Conservation (phyloP, 2,113 vertebrate species). For the Leptodactylus fuscus region DNA sequence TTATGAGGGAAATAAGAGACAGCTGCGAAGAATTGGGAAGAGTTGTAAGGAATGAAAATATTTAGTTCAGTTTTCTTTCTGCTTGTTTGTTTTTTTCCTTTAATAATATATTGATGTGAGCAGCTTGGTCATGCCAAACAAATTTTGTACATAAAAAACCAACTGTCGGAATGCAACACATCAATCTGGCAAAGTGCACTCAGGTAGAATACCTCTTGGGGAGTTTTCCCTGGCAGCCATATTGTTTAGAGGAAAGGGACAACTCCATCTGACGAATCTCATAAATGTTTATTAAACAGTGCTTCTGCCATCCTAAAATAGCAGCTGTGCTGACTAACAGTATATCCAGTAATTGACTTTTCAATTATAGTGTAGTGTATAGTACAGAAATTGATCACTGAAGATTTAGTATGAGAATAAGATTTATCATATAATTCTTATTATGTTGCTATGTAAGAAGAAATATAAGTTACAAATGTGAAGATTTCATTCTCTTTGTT, state of each 20-base stretch:
- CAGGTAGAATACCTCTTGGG: conserved; percentile 73
- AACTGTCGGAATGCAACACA: conserved; percentile 81
- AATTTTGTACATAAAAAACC: conserved; percentile 83
- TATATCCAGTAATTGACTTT: conserved; percentile 62
- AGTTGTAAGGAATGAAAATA: conserved; percentile 25
- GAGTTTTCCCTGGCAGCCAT: conserved; percentile 64
- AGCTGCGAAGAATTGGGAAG: not conserved
- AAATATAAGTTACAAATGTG: not conserved
- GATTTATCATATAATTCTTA: too few relatives aligned
- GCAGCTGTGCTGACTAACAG: conserved; percentile 66
- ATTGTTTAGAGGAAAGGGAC: conserved; percentile 63
- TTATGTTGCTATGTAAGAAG: not conserved
- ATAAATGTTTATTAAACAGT: conserved; percentile 74
- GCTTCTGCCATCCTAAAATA: conserved; percentile 75
- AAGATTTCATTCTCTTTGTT: not conserved
- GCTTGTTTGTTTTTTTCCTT: conserved; percentile 68
- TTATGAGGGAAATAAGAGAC: not conserved
- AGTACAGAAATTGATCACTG: not conserved
- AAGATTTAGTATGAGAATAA: not conserved
- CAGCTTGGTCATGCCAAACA: conserved; percentile 81
- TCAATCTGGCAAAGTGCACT: conserved; percentile 76
- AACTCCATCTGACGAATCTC: conserved; percentile 60
- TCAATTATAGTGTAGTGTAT: not conserved
- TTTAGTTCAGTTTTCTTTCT: conserved; percentile 62
- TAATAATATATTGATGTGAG: conserved; percentile 78